Evolutionary conservation across 2,113 vertebrate species (phyloP).

Genomic region (Proteles cristata): DNA sequence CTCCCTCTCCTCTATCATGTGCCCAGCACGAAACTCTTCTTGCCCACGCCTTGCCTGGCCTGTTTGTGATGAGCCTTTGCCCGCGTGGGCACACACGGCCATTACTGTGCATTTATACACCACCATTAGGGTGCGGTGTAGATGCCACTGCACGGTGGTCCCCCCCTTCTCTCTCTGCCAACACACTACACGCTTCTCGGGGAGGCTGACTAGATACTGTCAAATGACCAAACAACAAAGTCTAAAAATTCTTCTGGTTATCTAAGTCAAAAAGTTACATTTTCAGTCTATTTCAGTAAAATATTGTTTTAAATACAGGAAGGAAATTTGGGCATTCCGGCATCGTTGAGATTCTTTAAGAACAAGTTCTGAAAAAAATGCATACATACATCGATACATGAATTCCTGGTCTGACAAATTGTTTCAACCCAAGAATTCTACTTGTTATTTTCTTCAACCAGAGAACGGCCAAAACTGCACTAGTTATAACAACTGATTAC

Average conservation of each 20-base stretch:
- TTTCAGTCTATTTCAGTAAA: neutral
- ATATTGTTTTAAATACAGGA: neutral
- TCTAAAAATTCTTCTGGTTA: neutral
- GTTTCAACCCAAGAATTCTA: neutral
- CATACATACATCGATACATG: neutral
- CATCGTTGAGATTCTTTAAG: neutral
- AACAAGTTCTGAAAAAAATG: neutral
- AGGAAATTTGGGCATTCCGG: neutral
- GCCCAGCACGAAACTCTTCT: neutral
- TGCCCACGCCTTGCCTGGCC: neutral
- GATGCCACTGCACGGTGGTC: neutral
- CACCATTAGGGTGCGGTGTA: too few relatives aligned
- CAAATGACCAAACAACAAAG: neutral
- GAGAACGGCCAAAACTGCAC: neutral
- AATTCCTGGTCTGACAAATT: neutral
- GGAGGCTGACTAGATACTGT: neutral
- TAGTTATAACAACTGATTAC: slow-evolving; percentile 6
- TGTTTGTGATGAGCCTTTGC: neutral
- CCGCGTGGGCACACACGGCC: too few relatives aligned
- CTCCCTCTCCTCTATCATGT: rapidly evolving
- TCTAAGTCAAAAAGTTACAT: neutral
- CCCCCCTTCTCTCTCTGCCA: neutral
- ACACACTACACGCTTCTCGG: neutral
- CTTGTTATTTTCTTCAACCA: neutral
- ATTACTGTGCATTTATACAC: rapidly evolving